Percentiles rank a stretch among this genome's conserved stretches.
Evolutionary conservation across 2,797 vertebrate genomes (phyloP).

Genomic region (Molothrus ater): DNA sequence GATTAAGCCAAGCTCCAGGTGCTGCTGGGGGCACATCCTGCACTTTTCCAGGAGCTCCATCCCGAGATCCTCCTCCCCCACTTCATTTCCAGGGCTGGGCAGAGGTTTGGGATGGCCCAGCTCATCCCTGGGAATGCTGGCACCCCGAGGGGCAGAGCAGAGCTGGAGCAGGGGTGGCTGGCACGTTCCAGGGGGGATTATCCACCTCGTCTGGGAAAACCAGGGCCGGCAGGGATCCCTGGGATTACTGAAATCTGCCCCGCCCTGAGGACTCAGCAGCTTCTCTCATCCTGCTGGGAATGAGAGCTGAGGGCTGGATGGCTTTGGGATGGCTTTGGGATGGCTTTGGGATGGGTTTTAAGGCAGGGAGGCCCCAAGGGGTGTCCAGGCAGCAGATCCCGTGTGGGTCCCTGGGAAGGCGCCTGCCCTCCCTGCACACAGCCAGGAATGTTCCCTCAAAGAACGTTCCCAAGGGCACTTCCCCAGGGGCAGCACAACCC

Average conservation of each 20-base stretch:
- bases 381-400: not conserved
- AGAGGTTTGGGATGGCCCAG: not conserved
- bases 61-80: fast-evolving
- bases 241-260: not conserved
- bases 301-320: not conserved
- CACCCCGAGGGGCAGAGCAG: fast-evolving
- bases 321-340: not conserved
- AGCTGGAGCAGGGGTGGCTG: not conserved
- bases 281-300: not conserved
- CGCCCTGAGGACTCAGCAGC: not conserved
- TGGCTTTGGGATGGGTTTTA: not conserved
- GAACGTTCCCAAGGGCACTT: not conserved
- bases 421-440: not conserved
- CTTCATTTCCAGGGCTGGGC: not conserved
- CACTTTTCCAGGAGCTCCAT: not conserved
- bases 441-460: not conserved
- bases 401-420: not conserved
- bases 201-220: not conserved
- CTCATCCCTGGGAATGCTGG: not conserved
- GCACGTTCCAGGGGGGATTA: not conserved
- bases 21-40: not conserved
- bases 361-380: fast-evolving
- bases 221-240: not conserved
- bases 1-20: not conserved
- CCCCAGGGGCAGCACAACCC: not conserved